phyloP scores from a whole-genome alignment of 1,140 invertebrate genomes.

The Drosophila melanogaster region DNA sequence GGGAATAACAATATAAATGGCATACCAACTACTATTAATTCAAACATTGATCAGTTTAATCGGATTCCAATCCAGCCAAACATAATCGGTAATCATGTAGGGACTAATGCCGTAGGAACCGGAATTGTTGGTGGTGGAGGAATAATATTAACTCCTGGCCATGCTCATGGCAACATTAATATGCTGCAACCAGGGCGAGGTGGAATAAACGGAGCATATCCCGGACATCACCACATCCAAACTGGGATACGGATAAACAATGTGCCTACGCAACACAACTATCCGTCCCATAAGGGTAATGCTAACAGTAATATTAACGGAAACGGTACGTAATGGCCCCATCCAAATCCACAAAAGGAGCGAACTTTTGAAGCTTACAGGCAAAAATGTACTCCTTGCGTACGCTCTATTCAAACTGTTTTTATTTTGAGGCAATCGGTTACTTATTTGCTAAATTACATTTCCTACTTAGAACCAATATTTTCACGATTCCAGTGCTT shows the following conservation, averaged over 20 bases:
- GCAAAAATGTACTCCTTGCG: too few species aligned
- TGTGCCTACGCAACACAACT: slow-evolving; percentile 76
- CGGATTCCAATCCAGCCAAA: slow-evolving; percentile 78
- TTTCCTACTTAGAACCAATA: too few species aligned
- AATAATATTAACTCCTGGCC: slow-evolving; percentile 64
- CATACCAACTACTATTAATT: slow-evolving; percentile 73
- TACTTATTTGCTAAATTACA: too few species aligned
- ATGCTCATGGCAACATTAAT: slow-evolving; percentile 77
- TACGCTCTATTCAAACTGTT: too few species aligned
- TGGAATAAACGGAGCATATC: slow-evolving; percentile 61
- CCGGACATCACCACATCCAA: slow-evolving; percentile 74
- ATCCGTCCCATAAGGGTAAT: slow-evolving; percentile 70
- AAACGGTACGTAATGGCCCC: slow-evolving; percentile 58
- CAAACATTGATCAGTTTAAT: slow-evolving; percentile 81
- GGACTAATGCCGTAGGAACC: slow-evolving; percentile 19
- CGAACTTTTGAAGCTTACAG: not conserved
- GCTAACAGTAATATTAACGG: slow-evolving; percentile 55
- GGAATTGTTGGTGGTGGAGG: slow-evolving; percentile 43
- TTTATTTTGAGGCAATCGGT: too few species aligned
- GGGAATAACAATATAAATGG: slow-evolving; percentile 41
- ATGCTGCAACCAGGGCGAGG: slow-evolving; percentile 66
- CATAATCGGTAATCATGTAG: slow-evolving; percentile 63
- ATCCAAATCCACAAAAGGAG: too few species aligned
- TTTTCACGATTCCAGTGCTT: too few species aligned
- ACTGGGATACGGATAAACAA: slow-evolving; percentile 83